Evolutionary conservation across 2,888 invertebrate genomes (phyloP).

Genomic region (Tiphia femorata): DNA sequence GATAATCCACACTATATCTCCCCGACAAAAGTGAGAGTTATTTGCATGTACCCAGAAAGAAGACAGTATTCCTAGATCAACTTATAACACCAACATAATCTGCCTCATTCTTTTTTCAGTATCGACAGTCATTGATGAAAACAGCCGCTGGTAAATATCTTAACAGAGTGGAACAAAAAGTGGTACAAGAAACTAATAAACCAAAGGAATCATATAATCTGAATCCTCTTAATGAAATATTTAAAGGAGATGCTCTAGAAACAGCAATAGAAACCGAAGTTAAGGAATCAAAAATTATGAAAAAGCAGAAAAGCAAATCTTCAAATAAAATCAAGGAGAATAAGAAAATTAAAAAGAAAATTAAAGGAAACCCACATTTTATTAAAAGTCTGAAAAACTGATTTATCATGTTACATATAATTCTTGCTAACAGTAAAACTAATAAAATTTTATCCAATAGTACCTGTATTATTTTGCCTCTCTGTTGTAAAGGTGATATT

Average conservation of each 20-base stretch:
- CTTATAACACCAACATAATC: no score
- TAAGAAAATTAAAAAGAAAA: constrained; percentile 52
- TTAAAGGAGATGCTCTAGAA: constrained; percentile 76
- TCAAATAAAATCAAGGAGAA: constrained; percentile 9
- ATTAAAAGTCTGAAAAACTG: constrained; percentile 19
- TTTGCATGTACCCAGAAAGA: no score
- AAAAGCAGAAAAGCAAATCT: constrained; percentile 19
- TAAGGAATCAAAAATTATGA: constrained; percentile 53
- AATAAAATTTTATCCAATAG: constrained; percentile 1
- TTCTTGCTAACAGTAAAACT: not conserved
- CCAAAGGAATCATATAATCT: constrained; percentile 81
- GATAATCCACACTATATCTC: constrained; percentile 93
- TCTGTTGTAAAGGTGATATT: no score
- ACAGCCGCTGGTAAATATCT: constrained; percentile 82
- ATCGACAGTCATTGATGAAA: constrained; percentile 79
- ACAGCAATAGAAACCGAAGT: constrained; percentile 72
- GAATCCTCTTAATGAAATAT: constrained; percentile 82
- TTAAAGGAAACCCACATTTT: no score
- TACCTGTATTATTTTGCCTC: no score
- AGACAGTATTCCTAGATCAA: no score
- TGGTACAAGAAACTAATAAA: constrained; percentile 78
- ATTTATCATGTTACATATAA: not conserved
- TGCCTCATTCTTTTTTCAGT: constrained; percentile 69
- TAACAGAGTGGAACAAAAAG: constrained; percentile 84
- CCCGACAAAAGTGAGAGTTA: constrained; percentile 79